Evolutionary conservation across 2,888 invertebrate species (phyloP).

Genomic region (Platycheirus albimanus): DNA sequence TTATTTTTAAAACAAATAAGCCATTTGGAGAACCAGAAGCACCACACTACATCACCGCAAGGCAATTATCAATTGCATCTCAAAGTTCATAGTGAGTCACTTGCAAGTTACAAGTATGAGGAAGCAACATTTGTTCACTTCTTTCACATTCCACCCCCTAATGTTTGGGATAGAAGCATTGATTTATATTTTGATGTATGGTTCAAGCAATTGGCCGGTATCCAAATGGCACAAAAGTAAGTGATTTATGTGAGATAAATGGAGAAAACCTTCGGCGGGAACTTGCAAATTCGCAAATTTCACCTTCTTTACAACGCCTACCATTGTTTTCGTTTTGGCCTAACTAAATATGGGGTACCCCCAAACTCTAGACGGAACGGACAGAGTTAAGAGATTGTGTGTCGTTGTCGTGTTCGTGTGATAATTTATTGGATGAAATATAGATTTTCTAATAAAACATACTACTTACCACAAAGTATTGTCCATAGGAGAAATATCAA

Average conservation of each 20-base stretch:
- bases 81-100: slow-evolving; percentile 14
- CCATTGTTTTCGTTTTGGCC: slow-evolving; percentile 7
- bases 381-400: too few species aligned
- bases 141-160: background rate
- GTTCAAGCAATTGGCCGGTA: slow-evolving; percentile 38
- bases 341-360: too few species aligned
- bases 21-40: too few species aligned
- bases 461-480: slow-evolving; percentile 64
- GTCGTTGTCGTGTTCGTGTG: too few species aligned
- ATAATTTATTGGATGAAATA: background rate
- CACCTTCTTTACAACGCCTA: slow-evolving; percentile 48
- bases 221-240: slow-evolving; percentile 49
- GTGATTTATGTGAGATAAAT: slow-evolving; percentile 52
- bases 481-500: slow-evolving; percentile 35
- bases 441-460: background rate
- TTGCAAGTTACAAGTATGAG: background rate
- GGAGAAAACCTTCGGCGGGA: slow-evolving; percentile 61
- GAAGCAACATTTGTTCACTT: slow-evolving; percentile 9
- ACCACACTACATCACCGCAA: too few species aligned
- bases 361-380: too few species aligned
- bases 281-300: slow-evolving; percentile 37
- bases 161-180: slow-evolving; percentile 42
- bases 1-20: too few species aligned
- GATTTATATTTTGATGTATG: slow-evolving; percentile 53
- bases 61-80: background rate